Conservation (phyloP, 2,888 invertebrate species). For the Limulus polyphemus region DNA sequence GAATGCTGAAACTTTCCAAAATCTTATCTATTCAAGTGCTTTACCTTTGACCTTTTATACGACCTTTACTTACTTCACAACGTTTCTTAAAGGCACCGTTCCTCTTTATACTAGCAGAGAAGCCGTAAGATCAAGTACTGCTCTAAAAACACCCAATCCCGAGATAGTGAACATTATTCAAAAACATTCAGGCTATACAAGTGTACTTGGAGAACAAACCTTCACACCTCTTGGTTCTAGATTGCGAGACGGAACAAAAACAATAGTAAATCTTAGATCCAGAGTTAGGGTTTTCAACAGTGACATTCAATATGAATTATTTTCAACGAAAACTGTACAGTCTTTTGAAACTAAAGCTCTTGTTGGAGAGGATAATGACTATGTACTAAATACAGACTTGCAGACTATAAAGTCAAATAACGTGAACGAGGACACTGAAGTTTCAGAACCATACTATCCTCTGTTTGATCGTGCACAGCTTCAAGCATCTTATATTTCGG, state of each 20-base stretch:
- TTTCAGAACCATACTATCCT: too few species aligned
- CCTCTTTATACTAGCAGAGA: conserved; percentile 23
- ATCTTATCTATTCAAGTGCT: too few species aligned
- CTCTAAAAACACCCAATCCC: conserved; percentile 22
- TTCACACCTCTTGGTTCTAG: conserved; percentile 21
- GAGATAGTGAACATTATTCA: conserved; percentile 11
- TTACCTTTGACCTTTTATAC: conserved; percentile 27
- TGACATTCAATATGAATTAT: background rate
- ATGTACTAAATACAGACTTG: background rate
- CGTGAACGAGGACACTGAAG: too few species aligned
- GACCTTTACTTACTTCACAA: conserved; percentile 27
- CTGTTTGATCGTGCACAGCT: too few species aligned
- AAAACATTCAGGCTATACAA: conserved; percentile 13
- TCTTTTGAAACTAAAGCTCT: background rate
- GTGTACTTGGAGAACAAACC: conserved; percentile 3
- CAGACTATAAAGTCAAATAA: background rate
- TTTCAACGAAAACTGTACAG: too few species aligned
- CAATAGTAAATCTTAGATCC: conserved; percentile 26
- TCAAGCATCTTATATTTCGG: conserved; percentile 16
- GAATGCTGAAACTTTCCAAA: too few species aligned
- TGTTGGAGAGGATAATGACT: background rate
- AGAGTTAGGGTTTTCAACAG: conserved; percentile 14
- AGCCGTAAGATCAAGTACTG: conserved; percentile 21
- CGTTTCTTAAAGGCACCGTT: conserved; percentile 26
- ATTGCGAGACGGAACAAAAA: conserved; percentile 23